These are phyloP conservation scores for Dicrostonyx torquatus DNA, from an alignment of 2,797 vertebrate species.

Conservation along the genomic window DNA sequence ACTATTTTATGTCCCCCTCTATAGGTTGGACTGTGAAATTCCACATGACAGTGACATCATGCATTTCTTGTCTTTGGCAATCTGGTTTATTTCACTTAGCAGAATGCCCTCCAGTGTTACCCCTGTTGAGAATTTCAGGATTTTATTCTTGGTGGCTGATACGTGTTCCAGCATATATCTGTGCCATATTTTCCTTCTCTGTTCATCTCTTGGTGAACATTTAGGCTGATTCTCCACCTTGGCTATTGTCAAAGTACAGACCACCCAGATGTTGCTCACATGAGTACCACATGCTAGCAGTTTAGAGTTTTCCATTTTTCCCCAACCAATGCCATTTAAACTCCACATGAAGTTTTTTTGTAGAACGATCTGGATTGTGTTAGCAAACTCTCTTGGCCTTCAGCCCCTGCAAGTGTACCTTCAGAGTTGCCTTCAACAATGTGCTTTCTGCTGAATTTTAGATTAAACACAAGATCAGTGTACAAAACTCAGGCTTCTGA, in stretches of 20 bases:
- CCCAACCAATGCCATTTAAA: neutral
- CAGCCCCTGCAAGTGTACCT: neutral
- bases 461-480: neutral
- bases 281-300: neutral
- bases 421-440: neutral
- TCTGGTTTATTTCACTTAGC: neutral
- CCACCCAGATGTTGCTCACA: neutral
- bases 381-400: neutral
- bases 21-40: neutral
- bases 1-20: neutral
- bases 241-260: neutral
- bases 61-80: neutral
- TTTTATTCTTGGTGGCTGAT: neutral
- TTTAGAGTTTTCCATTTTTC: neutral
- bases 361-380: neutral
- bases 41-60: neutral
- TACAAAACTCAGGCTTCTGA: neutral
- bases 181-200: neutral
- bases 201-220: neutral
- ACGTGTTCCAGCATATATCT: neutral
- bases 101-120: neutral
- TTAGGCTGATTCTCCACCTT: neutral
- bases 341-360: neutral
- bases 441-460: neutral
- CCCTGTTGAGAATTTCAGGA: neutral